Percentiles rank a stretch among this genome's conserved stretches.
phyloP scores from a whole-genome alignment of 2,888 invertebrate species.

The Vanessa cardui region DNA sequence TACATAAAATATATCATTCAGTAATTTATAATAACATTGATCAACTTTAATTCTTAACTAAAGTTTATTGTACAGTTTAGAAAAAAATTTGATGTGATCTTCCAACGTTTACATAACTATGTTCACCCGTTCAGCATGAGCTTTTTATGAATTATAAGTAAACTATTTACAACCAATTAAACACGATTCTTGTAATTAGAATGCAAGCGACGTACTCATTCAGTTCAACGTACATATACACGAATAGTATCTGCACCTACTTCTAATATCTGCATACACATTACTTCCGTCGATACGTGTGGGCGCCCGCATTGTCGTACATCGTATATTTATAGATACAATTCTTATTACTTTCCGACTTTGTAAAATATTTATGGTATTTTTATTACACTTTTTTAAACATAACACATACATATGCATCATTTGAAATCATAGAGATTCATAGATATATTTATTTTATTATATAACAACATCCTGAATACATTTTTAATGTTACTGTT shows the following conservation, averaged over 20 bases:
- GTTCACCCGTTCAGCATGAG: no score
- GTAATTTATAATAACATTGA: no score
- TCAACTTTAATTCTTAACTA: no score
- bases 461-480: no score
- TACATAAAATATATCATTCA: no score
- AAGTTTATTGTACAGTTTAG: no score
- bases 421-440: neutral
- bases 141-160: neutral
- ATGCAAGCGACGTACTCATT: conserved; percentile 63
- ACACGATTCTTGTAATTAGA: conserved; percentile 40
- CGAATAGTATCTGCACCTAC: conserved; percentile 49
- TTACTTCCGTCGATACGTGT: conserved; percentile 69
- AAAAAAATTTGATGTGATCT: no score
- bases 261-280: conserved; percentile 61
- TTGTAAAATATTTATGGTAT: neutral
- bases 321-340: conserved; percentile 22
- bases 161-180: conserved; percentile 2
- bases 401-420: neutral
- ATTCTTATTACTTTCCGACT: conserved; percentile 26
- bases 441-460: no score
- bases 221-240: conserved; percentile 56
- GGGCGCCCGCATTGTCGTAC: conserved; percentile 72
- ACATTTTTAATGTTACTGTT: no score
- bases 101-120: no score
- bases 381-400: neutral